Evolutionary conservation across 2,888 invertebrate genomes (phyloP), one percentile per base, ranked within the genome.

Genomic region (Drosophila histrio): DNA sequence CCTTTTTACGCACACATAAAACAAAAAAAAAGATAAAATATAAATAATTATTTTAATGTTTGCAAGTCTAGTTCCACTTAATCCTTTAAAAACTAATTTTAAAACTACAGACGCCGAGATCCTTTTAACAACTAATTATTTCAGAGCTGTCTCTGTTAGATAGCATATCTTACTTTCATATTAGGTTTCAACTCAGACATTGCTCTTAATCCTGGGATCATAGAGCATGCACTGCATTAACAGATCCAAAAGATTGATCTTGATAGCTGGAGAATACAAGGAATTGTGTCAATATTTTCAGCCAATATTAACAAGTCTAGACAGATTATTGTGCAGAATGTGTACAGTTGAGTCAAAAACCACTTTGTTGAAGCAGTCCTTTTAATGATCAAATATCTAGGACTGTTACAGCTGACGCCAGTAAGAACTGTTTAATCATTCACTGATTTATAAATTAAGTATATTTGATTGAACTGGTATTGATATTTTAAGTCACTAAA

Each of bases 71-170:
- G 58, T 36, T 24, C 50, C 62, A 60, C 57, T 66, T 73, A 44
- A 66, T 70, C 70, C 58, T 53, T 47, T 34, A 32, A 41, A 39
- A 21, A 65, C 73, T 66, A 73, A 70, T 73, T 73, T 62, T 56
- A 24, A 56, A 58, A 59, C 34, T 62, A 15, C 22, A 57, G 57
- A 54, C 57, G 44, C 11, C 13, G 32, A 64, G 39, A 52, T 72
- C 54, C 50, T 72, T 30, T 67, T 38, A 50, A 54, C 47, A 46
- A 43, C 13, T 28, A 53, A 56, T 69, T 38, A 72, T 56, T 72
- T 63, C 39, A 46, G 53, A 47, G 65, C 60, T 47, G 34, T 71
- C 53, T 49, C 57, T 24, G 7, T 41, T 32, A 26, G 56, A 52
- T 60, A 44, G 19, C 21, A 53, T 53, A 64, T 64, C 52, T 56